These are phyloP conservation scores for Dromaius novaehollandiae DNA, from an alignment of 2,113 vertebrate species.

Conservation along the genomic window DNA sequence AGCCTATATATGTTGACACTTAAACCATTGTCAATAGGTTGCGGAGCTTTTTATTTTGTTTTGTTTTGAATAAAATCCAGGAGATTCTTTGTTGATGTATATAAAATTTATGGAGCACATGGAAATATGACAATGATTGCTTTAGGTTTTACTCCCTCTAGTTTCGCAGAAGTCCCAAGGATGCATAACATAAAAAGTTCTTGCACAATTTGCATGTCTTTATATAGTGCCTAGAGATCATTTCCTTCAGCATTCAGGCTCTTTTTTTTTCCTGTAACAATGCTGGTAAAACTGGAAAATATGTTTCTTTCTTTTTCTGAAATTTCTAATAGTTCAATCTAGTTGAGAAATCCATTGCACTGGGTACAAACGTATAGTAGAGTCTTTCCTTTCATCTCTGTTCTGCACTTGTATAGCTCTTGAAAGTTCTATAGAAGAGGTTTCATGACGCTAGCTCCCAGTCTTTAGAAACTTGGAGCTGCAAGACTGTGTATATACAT, in stretches of 20 bases:
- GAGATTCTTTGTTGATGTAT: neutral
- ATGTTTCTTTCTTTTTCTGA: rapidly evolving
- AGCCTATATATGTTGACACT: neutral
- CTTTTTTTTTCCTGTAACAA: neutral
- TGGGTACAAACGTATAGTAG: rapidly evolving
- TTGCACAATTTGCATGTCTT: neutral
- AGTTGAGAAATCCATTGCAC: neutral
- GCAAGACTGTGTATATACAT: neutral
- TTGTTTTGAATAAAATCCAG: neutral
- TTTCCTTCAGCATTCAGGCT: neutral
- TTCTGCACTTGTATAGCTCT: neutral
- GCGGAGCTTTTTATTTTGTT: neutral
- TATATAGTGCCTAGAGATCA: neutral
- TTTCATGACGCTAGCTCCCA: rapidly evolving
- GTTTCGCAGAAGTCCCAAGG: neutral
- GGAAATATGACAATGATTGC: neutral
- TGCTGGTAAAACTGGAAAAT: neutral
- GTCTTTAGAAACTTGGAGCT: neutral
- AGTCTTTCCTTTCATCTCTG: rapidly evolving
- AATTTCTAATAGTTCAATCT: rapidly evolving
- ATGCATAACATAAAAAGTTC: neutral
- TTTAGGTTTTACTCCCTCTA: neutral
- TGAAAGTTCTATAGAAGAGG: neutral
- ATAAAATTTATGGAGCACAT: neutral
- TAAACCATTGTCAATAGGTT: neutral